Evolutionary conservation across 2,888 invertebrate species (phyloP), one percentile per base, ranked within the genome.

Genomic region (Alentia gelatinosa): DNA sequence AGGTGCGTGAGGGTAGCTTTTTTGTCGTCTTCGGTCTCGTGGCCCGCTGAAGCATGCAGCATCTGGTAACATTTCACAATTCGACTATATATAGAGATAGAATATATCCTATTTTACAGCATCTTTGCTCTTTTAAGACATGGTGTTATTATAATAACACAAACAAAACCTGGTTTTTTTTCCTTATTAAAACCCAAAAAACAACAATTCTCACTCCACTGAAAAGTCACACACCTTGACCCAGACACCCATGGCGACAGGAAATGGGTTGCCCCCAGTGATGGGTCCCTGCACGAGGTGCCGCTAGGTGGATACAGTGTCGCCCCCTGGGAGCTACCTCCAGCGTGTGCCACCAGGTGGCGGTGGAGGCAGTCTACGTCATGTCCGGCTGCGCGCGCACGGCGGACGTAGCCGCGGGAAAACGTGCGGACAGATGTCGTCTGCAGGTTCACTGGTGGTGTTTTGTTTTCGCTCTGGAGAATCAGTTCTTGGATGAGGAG

Each of bases 1-100:
- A 79, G 79, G 79, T 79, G 63, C 39, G 79, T 79, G 37, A 39
- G 79, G 79, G 68, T 68, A 79, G 37, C 15, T 37, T n/a, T n/a
- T n/a, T 26, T 79, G 35, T 26, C 12, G 37, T 39, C 79, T 79
- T 79, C 39, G 37, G 35, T 35, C 19, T 39, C 79, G 19, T 3
- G n/a, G 56, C 56, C n/a, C 33, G 9, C 47, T 9, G 30, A 74
- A 74, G 74, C 74, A 19, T 26, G 30, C 74, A 74, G n/a, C 74
- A 26, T 74, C 74, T 15, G n/a, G n/a, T n/a, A n/a, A n/a, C n/a
- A n/a, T n/a, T 47, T 47, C 19, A 47, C 47, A 47, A 47, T 47
- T n/a, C 47, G 9, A 47, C 47, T 47, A 47, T 47, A 47, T 47
- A 47, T 47, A 47, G 7, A 47, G 12, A 68, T 3, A 68, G 26